Conservation (phyloP, 2,113 vertebrate species). For the Aramus guarauna region DNA sequence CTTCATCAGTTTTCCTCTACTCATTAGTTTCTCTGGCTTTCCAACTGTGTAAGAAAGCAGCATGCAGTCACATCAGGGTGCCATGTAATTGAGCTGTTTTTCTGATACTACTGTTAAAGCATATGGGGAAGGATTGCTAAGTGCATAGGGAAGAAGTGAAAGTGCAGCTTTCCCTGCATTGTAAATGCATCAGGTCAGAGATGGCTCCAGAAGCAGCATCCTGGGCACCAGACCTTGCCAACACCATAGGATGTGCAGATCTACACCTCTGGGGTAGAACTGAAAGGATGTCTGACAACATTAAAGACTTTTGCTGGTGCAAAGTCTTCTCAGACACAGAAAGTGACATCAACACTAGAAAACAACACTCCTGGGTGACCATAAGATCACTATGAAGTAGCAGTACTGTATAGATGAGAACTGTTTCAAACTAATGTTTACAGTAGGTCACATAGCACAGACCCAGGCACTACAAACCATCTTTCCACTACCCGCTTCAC, state of each 20-base stretch:
- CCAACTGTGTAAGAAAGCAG: conserved; percentile 50
- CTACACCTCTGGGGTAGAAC: neutral
- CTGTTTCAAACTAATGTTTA: neutral
- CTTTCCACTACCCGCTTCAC: neutral
- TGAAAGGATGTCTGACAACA: neutral
- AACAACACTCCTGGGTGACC: neutral
- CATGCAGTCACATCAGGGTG: conserved; percentile 70
- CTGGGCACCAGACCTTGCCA: neutral
- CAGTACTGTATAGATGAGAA: neutral
- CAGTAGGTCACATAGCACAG: neutral
- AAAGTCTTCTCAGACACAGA: neutral
- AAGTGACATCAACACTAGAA: neutral
- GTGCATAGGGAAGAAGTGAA: conserved; percentile 1
- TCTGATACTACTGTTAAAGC: conserved; percentile 69
- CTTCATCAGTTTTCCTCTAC: conserved; percentile 21
- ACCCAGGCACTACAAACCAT: neutral
- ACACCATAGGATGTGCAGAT: neutral
- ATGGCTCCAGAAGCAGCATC: conserved; percentile 52
- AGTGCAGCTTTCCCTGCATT: conserved; percentile 15
- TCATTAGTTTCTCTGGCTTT: conserved; percentile 51
- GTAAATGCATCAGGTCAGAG: conserved; percentile 46
- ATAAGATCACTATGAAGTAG: neutral
- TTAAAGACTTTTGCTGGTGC: neutral
- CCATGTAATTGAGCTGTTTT: conserved; percentile 75
- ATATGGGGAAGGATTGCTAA: conserved; percentile 59